Conservation (phyloP, 2,797 vertebrate genomes). For the Gastrophryne carolinensis region DNA sequence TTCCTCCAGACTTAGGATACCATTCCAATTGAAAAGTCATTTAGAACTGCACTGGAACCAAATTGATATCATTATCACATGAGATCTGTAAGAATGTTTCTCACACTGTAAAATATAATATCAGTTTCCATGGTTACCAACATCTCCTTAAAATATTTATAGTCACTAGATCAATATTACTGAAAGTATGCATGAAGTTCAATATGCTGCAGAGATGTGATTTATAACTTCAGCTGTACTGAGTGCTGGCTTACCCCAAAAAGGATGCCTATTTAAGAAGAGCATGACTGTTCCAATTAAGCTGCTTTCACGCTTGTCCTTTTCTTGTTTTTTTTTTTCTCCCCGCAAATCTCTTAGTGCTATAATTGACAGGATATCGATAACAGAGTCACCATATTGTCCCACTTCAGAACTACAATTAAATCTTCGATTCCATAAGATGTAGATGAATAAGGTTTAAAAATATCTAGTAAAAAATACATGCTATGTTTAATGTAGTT, state of each 20-base stretch:
- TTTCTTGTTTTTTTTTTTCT: not conserved
- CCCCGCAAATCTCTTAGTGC: not conserved
- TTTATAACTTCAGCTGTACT: slow-evolving; percentile 15
- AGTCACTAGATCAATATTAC: slow-evolving; percentile 42
- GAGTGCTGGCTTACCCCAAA: not conserved
- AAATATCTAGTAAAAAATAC: too few relatives aligned
- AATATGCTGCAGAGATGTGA: slow-evolving; percentile 19
- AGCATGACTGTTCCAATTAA: slow-evolving; percentile 15
- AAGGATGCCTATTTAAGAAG: slow-evolving; percentile 20
- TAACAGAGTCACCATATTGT: not conserved
- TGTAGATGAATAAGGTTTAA: too few relatives aligned
- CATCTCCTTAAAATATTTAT: slow-evolving; percentile 46
- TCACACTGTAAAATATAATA: slow-evolving; percentile 17
- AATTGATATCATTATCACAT: slow-evolving; percentile 20
- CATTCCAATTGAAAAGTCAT: not conserved
- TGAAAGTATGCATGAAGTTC: slow-evolving; percentile 28
- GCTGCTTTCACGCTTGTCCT: not conserved
- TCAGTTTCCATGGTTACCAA: slow-evolving; percentile 38
- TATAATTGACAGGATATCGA: not conserved
- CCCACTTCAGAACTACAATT: not conserved
- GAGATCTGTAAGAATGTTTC: slow-evolving; percentile 8
- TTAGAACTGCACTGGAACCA: not conserved
- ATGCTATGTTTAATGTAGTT: too few relatives aligned
- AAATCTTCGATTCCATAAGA: too few relatives aligned
- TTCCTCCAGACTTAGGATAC: not conserved